Conservation (phyloP, 2,888 invertebrate genomes). For the Microchrysa polita region DNA sequence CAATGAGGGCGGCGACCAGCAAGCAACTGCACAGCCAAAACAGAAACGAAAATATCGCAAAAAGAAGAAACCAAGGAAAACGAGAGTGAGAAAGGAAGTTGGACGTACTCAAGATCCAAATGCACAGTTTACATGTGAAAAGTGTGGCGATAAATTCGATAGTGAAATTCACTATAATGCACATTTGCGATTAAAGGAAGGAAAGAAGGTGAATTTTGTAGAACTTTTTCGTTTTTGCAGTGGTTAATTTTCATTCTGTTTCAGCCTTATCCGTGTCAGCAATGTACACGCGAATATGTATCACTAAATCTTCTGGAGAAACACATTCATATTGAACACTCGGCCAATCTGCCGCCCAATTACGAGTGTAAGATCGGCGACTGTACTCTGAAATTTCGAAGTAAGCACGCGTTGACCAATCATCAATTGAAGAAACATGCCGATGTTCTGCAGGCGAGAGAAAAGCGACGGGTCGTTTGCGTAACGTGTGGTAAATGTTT, state of each 20-base stretch:
- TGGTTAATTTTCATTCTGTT: background rate
- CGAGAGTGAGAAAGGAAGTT: background rate
- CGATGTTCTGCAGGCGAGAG: no score
- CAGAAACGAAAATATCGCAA: background rate
- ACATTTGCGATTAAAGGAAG: no score
- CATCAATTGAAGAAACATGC: slow-evolving; percentile 1
- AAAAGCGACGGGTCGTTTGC: background rate
- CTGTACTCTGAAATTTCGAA: slow-evolving; percentile 45
- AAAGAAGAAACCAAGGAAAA: no score
- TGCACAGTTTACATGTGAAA: no score
- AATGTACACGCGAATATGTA: slow-evolving; percentile 18
- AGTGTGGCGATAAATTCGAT: no score
- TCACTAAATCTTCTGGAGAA: background rate
- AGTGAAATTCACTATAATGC: no score
- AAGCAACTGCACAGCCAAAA: no score
- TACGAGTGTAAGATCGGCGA: background rate
- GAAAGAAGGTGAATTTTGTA: no score
- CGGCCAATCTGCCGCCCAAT: background rate
- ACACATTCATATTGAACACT: background rate
- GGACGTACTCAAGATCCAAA: background rate
- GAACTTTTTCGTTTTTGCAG: no score
- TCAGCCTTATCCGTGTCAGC: slow-evolving; percentile 23
- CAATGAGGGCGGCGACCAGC: no score
- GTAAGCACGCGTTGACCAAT: background rate
- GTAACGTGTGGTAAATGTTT: no score